phyloP scores from a whole-genome alignment of 2,888 invertebrate genomes.

The Pogonocherus hispidulus region DNA sequence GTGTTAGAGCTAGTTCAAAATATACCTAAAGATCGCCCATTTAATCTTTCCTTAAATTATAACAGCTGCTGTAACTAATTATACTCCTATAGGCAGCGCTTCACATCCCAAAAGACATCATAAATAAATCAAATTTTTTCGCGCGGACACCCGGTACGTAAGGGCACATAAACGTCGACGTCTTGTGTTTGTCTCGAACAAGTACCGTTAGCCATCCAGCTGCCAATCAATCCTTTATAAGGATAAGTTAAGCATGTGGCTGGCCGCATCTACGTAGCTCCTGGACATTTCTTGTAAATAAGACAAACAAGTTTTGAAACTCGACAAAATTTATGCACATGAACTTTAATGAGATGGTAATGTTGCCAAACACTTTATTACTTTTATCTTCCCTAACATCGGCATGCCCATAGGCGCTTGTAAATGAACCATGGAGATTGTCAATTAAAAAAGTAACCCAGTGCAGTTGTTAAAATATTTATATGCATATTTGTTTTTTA shows the following conservation, averaged over 20 bases:
- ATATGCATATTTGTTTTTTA: too few species aligned
- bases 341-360: conserved; percentile 3
- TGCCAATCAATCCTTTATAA: conserved; percentile 44
- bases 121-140: too few species aligned
- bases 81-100: too few species aligned
- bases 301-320: conserved; percentile 9
- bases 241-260: conserved; percentile 30
- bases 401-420: not conserved
- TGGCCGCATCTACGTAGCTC: not conserved
- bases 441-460: not conserved
- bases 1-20: too few species aligned
- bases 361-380: conserved; percentile 5
- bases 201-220: conserved; percentile 44
- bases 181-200: not conserved
- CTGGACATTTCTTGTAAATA: conserved; percentile 8
- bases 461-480: too few species aligned
- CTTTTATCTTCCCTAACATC: not conserved
- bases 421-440: not conserved
- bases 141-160: too few species aligned
- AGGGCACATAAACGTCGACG: conserved; percentile 4
- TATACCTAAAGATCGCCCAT: too few species aligned
- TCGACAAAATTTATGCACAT: conserved; percentile 10
- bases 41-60: too few species aligned
- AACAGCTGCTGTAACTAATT: too few species aligned
- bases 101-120: too few species aligned